Base-by-base conservation (phyloP, 2,113 vertebrate species). In the Solea solea region DNA sequence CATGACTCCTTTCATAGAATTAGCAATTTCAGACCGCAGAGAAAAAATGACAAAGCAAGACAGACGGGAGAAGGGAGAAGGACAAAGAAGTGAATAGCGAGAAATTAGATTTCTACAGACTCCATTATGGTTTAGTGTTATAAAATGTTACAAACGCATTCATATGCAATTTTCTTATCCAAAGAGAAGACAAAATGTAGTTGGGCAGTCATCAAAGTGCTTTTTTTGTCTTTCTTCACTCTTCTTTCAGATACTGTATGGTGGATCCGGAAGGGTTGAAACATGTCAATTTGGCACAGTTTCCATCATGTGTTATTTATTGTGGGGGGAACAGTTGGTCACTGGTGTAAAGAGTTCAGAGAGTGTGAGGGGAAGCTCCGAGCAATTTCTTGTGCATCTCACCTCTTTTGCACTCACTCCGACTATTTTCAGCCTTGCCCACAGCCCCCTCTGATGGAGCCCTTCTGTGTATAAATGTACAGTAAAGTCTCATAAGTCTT, bases 1-100 rank as follows among this genome's bases (percentile, higher is more conserved):
- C 74, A 83, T 71, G 82, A 80, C 73, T 89, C 80, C 81, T 86
- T 73, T 75, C 83, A 81, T 87, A 88, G 79, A 90, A 92, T 93
- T 91, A 78, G 85, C 88, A 90, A 92, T 90, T 90, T 87, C 40
- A 78, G 83, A 62, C 81, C 67, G 61, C 45, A 58, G 62, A 59
- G 25, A 40, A 64, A 70, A 63, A 60, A 72, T 62, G 81, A 84
- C 68, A 73, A 44, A 78, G 59, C 28, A 50, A 61, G 57, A 69
- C 39, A 86, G 72, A 72, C 67, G 62, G 72, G 49, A 67, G 82
- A 58, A 50, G 59, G 54, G 64, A 82, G 69, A 39, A 11, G 14
- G 3, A 21, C 13, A 39, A 21, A n/a, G n/a, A 40, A 44, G n/a
- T 4, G 40, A 14, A 58, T 65, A 57, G 57, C 57, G 70, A 76